Percentiles rank a stretch among this genome's conserved stretches.
Conservation (phyloP, 2,797 vertebrate genomes). For the Kryptopterus vitreolus region DNA sequence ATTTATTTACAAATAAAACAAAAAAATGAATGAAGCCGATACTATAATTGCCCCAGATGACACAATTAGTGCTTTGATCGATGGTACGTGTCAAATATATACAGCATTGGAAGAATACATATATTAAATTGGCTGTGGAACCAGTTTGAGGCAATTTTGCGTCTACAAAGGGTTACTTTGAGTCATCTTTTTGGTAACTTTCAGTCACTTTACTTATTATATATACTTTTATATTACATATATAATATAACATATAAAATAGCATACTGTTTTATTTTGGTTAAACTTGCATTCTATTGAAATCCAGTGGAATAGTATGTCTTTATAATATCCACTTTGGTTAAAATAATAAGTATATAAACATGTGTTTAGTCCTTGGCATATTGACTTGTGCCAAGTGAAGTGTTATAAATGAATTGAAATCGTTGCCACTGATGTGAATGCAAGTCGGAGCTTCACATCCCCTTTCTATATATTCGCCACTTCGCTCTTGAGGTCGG, state of each 20-base stretch:
- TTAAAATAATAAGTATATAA: not conserved
- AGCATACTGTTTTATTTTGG: too few species aligned
- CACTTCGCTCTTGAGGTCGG: not conserved
- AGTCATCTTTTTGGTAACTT: not conserved
- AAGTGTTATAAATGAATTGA: not conserved
- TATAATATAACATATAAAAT: not conserved
- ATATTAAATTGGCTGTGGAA: too few species aligned
- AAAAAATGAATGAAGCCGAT: too few species aligned
- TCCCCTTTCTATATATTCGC: not conserved
- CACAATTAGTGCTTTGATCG: too few species aligned
- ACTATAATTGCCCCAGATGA: too few species aligned
- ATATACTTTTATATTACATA: not conserved
- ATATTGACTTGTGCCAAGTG: not conserved
- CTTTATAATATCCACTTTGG: not conserved
- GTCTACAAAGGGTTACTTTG: too few species aligned
- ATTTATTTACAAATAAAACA: too few species aligned
- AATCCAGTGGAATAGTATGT: not conserved
- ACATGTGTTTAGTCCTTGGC: not conserved
- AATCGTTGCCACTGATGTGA: not conserved
- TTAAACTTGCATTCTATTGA: not conserved
- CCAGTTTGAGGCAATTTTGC: too few species aligned
- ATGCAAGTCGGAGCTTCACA: not conserved
- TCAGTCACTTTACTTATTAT: not conserved
- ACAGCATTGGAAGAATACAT: too few species aligned
- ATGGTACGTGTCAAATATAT: too few species aligned